Conservation (phyloP, 1,140 invertebrate species). For the Gryon sp. region DNA sequence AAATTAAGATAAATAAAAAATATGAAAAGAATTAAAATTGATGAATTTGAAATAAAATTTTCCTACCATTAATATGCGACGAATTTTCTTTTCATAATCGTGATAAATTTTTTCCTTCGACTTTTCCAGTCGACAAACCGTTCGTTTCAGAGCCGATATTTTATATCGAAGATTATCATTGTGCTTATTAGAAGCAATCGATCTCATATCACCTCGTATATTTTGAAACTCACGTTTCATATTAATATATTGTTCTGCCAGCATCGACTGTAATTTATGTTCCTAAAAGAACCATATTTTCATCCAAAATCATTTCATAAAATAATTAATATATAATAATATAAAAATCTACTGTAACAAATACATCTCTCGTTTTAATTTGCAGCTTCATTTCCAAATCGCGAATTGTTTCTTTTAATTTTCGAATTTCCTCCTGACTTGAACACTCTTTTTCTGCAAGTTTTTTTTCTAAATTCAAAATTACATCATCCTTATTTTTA, state of each 20-base stretch:
- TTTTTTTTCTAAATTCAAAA: conserved; percentile 60
- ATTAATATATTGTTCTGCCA: conserved; percentile 65
- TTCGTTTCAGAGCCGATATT: conserved; percentile 56
- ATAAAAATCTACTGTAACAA: conserved; percentile 8
- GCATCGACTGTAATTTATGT: conserved; percentile 64
- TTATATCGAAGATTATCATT: conserved; percentile 55
- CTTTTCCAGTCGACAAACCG: conserved; percentile 61
- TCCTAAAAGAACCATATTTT: too few species aligned
- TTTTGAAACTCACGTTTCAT: conserved; percentile 71
- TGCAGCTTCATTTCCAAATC: conserved; percentile 68
- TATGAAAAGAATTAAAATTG: background rate
- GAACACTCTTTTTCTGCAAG: conserved; percentile 38
- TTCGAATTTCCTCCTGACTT: conserved; percentile 57
- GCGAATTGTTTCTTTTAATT: conserved; percentile 59
- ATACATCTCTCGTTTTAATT: conserved; percentile 68
- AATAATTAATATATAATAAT: conserved; percentile 3
- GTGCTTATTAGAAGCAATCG: conserved; percentile 45
- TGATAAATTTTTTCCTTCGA: conserved; percentile 57
- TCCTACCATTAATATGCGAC: conserved; percentile 51
- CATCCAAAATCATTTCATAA: too few species aligned
- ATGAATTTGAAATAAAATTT: background rate
- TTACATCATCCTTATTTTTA: conserved; percentile 58
- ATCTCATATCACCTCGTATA: conserved; percentile 67
- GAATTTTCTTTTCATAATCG: conserved; percentile 66
- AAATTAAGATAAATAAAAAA: background rate